Base-by-base conservation (phyloP, 2,113 vertebrate species). In the Mugil cephalus region DNA sequence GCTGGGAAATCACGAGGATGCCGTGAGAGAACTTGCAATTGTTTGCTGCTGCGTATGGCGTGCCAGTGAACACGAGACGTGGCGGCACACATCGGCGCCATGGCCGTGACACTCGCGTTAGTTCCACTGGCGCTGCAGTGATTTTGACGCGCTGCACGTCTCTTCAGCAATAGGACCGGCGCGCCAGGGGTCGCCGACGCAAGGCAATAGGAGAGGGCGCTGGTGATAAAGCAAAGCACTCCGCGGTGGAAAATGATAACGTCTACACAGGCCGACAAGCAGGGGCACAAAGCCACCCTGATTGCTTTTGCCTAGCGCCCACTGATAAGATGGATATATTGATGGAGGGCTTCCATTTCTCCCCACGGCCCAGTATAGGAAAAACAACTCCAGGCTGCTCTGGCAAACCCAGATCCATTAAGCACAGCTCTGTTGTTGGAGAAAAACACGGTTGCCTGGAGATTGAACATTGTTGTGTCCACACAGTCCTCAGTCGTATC, bases 361-460 rank as follows among this genome's bases (percentile, higher is more conserved):
- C 72, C 69, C 59, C 61, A 19, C 69, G 61, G 66, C 69, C 71
- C 69, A 56, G 51, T 68, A 61, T 62, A 58, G 30, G n/a, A 51
- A 86, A 87, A 88, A 88, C 76, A 79, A 56, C 52, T 43, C 69
- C 50, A 86, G 78, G 69, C 55, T 83, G 42, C 42, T 72, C 68
- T 87, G 80, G 85, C 87, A 83, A 88, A 91, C 58, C 69, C 21
- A 75, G 42, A 72, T 68, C 84, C 77, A 82, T 83, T 85, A 80
- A 87, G 86, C 80, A 61, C 15, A 47, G 76, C 54, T 63, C 64
- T 79, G 73, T 74, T 77, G 48, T 77, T 52, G 35, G 61, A 70
- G 70, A 88, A 83, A 89, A 81, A 76, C 87, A 86, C 2, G 21
- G 91, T 89, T 91, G 86, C 90, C 87, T 85, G 68, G 87, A 76